A percentile compares a stretch with the other conserved stretches of the same genome.
These are phyloP conservation scores for Halcyon chelicuti DNA, from an alignment of 2,797 vertebrate genomes.

Conservation along the genomic window DNA sequence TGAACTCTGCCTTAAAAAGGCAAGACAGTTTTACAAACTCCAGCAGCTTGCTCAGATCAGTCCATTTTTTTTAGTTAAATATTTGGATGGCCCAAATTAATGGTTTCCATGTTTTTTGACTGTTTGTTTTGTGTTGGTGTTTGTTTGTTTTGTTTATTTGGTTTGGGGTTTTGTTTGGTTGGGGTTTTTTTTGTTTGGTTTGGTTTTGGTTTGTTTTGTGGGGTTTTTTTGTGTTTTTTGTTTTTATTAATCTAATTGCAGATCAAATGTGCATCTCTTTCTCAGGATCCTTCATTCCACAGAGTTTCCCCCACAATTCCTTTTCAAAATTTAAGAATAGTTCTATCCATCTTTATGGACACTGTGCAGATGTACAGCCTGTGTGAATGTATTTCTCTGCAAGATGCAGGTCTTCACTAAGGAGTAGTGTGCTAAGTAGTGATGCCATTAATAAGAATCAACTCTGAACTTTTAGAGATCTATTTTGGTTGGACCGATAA, in stretches of 20 bases:
- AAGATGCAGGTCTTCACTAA: neutral
- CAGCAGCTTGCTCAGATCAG: neutral
- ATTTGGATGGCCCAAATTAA: neutral
- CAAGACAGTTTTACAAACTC: neutral
- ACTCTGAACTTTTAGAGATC: neutral
- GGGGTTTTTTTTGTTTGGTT: no score
- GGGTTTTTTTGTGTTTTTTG: no score
- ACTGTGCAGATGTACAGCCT: neutral
- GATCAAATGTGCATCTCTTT: neutral
- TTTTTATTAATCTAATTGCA: neutral
- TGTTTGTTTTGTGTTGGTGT: no score
- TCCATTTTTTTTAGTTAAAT: neutral
- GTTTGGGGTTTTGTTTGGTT: no score
- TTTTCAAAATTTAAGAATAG: neutral
- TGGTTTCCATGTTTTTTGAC: neutral
- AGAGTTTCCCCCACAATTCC: accelerated
- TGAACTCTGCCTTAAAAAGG: neutral
- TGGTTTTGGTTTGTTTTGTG: no score
- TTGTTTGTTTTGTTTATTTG: no score
- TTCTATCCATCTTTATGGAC: neutral
- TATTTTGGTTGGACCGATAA: neutral
- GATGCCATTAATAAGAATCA: neutral
- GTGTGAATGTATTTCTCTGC: neutral
- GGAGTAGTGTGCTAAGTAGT: neutral
- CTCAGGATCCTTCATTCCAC: neutral